Evolutionary conservation across 2,888 invertebrate genomes (phyloP).

Genomic region (Argyresthia goedartella): DNA sequence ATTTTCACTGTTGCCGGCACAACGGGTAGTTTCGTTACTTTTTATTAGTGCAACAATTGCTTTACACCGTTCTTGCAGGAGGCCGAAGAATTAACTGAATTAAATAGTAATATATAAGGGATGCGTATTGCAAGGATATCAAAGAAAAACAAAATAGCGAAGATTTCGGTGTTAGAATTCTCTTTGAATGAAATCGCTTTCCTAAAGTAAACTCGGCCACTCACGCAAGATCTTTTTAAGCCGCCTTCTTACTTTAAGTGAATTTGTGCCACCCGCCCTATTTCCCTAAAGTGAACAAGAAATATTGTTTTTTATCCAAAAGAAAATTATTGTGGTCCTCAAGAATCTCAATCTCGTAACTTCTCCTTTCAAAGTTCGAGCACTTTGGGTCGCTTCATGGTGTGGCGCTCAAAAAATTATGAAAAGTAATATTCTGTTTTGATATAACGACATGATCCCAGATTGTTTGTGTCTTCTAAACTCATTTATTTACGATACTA

Average conservation of each 20-base stretch:
- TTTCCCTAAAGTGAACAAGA: slow-evolving; percentile 1
- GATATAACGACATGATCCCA: background rate
- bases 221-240: slow-evolving; percentile 1
- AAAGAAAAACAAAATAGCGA: too few species aligned
- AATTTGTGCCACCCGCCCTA: background rate
- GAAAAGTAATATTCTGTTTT: background rate
- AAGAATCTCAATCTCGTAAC: background rate
- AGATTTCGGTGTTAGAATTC: too few species aligned
- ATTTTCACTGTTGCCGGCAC: background rate
- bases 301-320: slow-evolving; percentile 1
- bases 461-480: background rate
- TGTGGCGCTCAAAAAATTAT: background rate
- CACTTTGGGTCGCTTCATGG: background rate
- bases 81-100: too few species aligned
- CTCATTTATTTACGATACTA: too few species aligned
- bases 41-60: too few species aligned
- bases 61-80: too few species aligned
- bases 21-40: too few species aligned
- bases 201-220: background rate
- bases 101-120: too few species aligned
- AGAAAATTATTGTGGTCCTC: background rate
- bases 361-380: background rate
- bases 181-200: background rate
- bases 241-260: slow-evolving; percentile 1
- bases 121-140: too few species aligned